Percentiles rank a stretch among this genome's conserved stretches.
phyloP scores from a whole-genome alignment of 2,797 vertebrate genomes.

The Euphonia xanthogaster region DNA sequence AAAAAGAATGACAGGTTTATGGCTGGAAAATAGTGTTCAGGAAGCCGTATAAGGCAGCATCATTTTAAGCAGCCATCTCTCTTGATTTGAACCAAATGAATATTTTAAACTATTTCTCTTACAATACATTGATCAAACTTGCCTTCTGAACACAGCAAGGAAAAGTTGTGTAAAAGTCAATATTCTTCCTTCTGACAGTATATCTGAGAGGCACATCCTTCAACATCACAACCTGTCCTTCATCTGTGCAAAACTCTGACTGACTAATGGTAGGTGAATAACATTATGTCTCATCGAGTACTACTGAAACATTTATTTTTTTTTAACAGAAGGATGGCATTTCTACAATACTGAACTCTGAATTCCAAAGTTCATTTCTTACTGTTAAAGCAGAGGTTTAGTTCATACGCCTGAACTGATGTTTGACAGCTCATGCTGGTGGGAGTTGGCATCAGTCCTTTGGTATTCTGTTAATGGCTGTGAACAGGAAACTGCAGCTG shows the following conservation, averaged over 20 bases:
- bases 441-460: not conserved
- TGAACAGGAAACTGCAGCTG: not conserved
- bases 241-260: not conserved
- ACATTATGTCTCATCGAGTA: not conserved
- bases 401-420: not conserved
- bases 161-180: not conserved
- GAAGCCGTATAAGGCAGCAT: not conserved
- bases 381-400: not conserved
- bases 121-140: not conserved
- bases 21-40: not conserved
- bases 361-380: not conserved
- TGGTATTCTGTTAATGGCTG: not conserved
- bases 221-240: not conserved
- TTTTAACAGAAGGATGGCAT: not conserved
- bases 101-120: conserved; percentile 25
- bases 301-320: not conserved
- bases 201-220: not conserved
- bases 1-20: conserved; percentile 17
- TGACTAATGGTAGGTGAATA: not conserved
- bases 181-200: not conserved
- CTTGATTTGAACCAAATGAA: conserved; percentile 10
- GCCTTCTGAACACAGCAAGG: not conserved
- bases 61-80: not conserved
- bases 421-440: not conserved
- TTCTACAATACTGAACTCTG: not conserved